Evolutionary conservation across 2,797 vertebrate species (phyloP).

Genomic region (Melanotaenia pygmaea): DNA sequence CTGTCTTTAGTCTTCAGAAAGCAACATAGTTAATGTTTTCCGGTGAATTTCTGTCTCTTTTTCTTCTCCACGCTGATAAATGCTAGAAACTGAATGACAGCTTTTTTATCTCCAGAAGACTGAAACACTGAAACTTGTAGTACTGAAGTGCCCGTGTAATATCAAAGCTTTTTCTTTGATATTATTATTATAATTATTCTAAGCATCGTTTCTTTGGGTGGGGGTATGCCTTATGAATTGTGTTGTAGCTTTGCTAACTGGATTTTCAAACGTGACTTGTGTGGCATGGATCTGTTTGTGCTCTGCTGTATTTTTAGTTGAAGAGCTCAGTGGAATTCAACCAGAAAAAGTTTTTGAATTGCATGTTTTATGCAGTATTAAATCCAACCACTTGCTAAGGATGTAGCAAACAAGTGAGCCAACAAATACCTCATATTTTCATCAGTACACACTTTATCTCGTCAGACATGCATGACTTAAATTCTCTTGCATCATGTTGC

Average conservation of each 20-base stretch:
- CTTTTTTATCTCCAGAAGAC: constrained; percentile 36
- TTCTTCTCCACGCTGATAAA: constrained; percentile 45
- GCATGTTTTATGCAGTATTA: constrained; percentile 81
- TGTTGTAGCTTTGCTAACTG: constrained; percentile 80
- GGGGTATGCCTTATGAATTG: constrained; percentile 68
- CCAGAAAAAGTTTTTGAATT: constrained; percentile 55
- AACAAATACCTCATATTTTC: constrained; percentile 80
- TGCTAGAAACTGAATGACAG: constrained; percentile 20
- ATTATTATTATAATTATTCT: constrained; percentile 22
- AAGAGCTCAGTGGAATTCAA: constrained; percentile 65
- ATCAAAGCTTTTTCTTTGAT: constrained; percentile 50
- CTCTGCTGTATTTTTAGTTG: constrained; percentile 68
- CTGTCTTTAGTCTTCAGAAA: constrained; percentile 6
- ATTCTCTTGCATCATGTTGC: constrained; percentile 80
- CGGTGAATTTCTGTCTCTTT: constrained; percentile 22
- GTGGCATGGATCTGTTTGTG: constrained; percentile 80
- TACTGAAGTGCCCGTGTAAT: constrained; percentile 62
- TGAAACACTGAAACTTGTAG: constrained; percentile 42
- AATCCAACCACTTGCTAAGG: constrained; percentile 77
- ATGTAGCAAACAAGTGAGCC: constrained; percentile 80
- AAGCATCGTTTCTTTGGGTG: constrained; percentile 35
- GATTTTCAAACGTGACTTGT: constrained; percentile 76
- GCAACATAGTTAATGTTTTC: not conserved
- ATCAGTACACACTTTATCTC: constrained; percentile 67
- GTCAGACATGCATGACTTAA: constrained; percentile 80